Percentiles rank a stretch among this genome's conserved stretches.
Evolutionary conservation across 2,113 vertebrate genomes (phyloP).

Genomic region (Gambusia holbrooki): DNA sequence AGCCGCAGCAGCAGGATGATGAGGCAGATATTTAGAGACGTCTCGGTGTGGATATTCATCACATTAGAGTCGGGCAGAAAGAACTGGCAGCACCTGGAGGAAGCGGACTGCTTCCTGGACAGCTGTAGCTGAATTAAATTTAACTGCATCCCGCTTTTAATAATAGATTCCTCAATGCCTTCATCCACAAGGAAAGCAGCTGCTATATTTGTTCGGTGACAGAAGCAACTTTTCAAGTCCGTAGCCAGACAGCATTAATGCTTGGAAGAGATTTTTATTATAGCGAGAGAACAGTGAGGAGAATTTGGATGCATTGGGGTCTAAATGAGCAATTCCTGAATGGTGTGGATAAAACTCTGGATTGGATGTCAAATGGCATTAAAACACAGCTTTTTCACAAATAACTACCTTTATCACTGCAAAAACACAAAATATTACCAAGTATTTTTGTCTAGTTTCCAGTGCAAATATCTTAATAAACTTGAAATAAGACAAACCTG

Average conservation of each 20-base stretch:
- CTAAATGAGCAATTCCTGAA: neutral
- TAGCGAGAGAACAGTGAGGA: neutral
- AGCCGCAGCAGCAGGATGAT: too few species aligned
- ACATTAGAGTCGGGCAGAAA: conserved; percentile 3
- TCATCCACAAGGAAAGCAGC: conserved; percentile 1
- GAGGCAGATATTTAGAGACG: neutral
- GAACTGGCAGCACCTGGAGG: conserved; percentile 56
- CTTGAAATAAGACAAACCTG: too few species aligned
- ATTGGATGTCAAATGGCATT: neutral
- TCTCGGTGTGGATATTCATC: conserved; percentile 6
- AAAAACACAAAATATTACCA: too few species aligned
- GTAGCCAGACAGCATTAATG: neutral
- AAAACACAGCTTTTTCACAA: neutral
- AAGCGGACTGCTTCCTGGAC: conserved; percentile 53
- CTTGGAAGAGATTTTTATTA: neutral
- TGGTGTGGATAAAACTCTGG: neutral
- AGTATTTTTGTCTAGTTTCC: too few species aligned
- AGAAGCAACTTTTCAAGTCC: neutral
- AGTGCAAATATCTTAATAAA: too few species aligned
- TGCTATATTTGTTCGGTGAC: neutral
- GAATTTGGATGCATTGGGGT: neutral
- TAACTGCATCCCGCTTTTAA: conserved; percentile 51
- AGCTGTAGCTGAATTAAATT: conserved; percentile 38
- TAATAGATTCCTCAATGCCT: conserved; percentile 29
- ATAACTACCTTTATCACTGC: neutral